Evolutionary conservation across 2,797 vertebrate genomes (phyloP), one percentile per base, ranked within the genome.

Genomic region (Acropternis orthonyx): DNA sequence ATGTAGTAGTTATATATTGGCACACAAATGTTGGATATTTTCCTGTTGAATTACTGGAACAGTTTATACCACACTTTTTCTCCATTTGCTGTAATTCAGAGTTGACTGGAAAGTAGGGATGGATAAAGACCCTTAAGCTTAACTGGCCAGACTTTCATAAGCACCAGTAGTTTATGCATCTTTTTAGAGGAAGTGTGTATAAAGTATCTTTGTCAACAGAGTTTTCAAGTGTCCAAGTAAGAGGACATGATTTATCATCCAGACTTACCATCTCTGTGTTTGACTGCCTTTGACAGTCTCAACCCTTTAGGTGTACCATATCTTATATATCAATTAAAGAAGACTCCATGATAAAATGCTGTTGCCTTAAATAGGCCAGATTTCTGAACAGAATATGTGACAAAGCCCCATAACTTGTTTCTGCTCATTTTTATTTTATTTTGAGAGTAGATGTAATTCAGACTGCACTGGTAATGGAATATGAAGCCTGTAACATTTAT

Each of bases 381-480:
- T 78, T 89, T 79, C 71, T 52, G 39, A 80, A 37, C 30, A 58
- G 46, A 72, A 20, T 62, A 43, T 36, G 6, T 88, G 76, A 22
- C 41, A 80, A 88, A 83, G 36, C 43, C 39, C 23, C 22, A 13
- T 85, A 82, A 51, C 56, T 83, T 80, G 7, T 65, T 91, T 83
- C 73, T 84, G 22, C 43, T 95, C 62, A 75, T 95, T 96, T 93
- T 88, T 91, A 65, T 85, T 83, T 85, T 80, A 79, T 89, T 88
- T 94, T 69, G 82, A 72, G 81, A 66, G 48, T 66, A 48, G 41
- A 20, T 75, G 16, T 91, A 91, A 91, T 93, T 86, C 69, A 82
- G 71, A 46, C 39, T 89, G 10, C 13, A 7, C 55, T 76, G 59
- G 63, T 92, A 92, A 81, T 92, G 79, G 56, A 87, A 85, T 92